Percentiles rank a stretch among this genome's conserved stretches.
These are phyloP conservation scores for Vanessa atalanta DNA, from an alignment of 1,140 invertebrate genomes.

Conservation along the genomic window DNA sequence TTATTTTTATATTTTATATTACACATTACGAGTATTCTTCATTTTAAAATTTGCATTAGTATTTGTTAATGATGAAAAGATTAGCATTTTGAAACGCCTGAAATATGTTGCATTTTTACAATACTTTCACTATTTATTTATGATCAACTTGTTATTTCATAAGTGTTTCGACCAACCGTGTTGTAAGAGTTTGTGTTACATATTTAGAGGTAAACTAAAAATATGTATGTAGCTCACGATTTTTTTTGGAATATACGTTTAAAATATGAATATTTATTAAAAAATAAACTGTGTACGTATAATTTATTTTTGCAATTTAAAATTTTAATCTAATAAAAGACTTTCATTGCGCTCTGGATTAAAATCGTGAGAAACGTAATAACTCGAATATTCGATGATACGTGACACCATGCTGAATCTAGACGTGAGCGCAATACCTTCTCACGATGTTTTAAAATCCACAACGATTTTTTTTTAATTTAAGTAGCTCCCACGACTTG, in stretches of 20 bases:
- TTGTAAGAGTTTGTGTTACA: conserved; percentile 1
- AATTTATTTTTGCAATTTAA: too few species aligned
- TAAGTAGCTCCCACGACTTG: conserved; percentile 18
- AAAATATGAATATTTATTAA: too few species aligned
- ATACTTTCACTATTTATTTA: conserved; percentile 9
- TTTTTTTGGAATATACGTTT: neutral
- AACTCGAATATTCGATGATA: conserved; percentile 35
- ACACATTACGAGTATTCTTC: too few species aligned
- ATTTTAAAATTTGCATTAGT: neutral
- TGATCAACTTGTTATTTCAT: conserved; percentile 11
- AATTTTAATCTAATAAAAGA: neutral
- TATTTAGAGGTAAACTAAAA: conserved; percentile 3
- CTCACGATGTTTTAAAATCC: conserved; percentile 30
- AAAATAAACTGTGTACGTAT: too few species aligned
- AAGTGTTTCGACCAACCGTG: conserved; percentile 6
- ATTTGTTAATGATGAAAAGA: neutral
- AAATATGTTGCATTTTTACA: conserved; percentile 9
- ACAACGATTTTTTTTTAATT: conserved; percentile 18
- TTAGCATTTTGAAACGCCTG: neutral
- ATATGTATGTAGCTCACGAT: neutral
- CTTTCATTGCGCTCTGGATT: neutral
- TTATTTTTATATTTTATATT: too few species aligned
- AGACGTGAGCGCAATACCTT: conserved; percentile 25
- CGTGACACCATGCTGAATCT: conserved; percentile 22
- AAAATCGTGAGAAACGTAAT: conserved; percentile 31